phyloP scores from a whole-genome alignment of 2,888 invertebrate species.

The Platycnemis pennipes region DNA sequence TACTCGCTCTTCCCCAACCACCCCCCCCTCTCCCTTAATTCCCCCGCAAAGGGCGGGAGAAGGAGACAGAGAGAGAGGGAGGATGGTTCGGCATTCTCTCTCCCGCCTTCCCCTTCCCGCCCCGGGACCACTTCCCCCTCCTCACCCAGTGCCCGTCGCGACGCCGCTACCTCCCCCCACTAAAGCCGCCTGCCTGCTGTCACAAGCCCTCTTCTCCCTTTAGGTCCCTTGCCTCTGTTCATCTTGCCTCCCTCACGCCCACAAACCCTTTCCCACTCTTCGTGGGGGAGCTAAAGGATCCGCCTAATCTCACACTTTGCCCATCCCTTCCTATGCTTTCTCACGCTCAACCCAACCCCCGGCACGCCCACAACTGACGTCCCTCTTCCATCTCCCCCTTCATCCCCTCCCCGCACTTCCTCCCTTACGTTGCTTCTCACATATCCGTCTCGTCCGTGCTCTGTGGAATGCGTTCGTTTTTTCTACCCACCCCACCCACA shows the following conservation, averaged over 20 bases:
- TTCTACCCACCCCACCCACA: background rate
- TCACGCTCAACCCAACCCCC: background rate
- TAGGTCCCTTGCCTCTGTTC: background rate
- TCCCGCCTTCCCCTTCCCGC: background rate
- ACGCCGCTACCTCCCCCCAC: background rate
- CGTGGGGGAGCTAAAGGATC: background rate
- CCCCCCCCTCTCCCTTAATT: background rate
- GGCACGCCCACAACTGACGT: background rate
- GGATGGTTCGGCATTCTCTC: background rate
- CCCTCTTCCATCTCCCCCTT: background rate
- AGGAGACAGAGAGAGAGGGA: background rate
- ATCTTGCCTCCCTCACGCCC: background rate
- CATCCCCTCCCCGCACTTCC: background rate
- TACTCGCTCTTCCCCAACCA: background rate
- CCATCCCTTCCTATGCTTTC: background rate
- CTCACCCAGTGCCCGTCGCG: background rate
- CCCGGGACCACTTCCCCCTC: background rate
- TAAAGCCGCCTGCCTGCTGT: constrained; percentile 19
- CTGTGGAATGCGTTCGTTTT: background rate
- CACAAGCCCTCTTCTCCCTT: background rate
- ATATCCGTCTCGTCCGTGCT: background rate
- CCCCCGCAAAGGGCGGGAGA: background rate
- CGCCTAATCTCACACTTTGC: constrained; percentile 23
- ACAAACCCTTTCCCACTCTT: background rate
- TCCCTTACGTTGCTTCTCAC: background rate